Conservation (phyloP, 2,888 invertebrate species). For the Mycogona germanica region DNA sequence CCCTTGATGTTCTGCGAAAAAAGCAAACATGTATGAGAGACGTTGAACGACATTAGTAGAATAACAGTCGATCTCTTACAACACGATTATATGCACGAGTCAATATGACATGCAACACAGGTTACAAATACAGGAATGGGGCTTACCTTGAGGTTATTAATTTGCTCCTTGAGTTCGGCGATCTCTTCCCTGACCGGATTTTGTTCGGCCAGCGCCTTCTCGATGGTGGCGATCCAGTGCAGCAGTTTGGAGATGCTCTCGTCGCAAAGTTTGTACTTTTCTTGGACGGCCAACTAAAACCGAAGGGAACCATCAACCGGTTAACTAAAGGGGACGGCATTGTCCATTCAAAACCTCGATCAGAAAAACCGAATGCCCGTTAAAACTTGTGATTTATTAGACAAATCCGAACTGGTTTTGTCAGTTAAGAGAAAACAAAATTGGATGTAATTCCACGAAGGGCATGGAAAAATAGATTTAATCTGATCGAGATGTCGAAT, state of each 20-base stretch:
- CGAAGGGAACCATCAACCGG: too few relatives aligned
- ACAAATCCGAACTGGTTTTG: too few relatives aligned
- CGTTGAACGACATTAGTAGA: slow-evolving; percentile 10
- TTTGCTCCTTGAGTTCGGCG: slow-evolving; percentile 76
- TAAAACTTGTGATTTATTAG: too few relatives aligned
- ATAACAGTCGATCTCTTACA: neutral
- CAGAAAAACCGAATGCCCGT: too few relatives aligned
- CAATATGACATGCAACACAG: neutral
- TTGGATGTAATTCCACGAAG: too few relatives aligned
- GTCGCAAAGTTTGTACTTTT: slow-evolving; percentile 83
- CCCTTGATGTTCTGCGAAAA: slow-evolving; percentile 64
- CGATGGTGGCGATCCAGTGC: slow-evolving; percentile 75
- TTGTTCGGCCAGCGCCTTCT: slow-evolving; percentile 69
- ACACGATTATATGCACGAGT: too few relatives aligned
- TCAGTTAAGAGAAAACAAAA: too few relatives aligned
- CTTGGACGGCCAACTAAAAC: slow-evolving; percentile 80
- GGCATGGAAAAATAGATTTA: too few relatives aligned
- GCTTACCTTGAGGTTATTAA: slow-evolving; percentile 67
- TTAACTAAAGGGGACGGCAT: too few relatives aligned
- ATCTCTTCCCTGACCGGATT: slow-evolving; percentile 75
- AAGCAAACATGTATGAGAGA: neutral
- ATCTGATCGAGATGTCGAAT: too few relatives aligned
- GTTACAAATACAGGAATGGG: neutral
- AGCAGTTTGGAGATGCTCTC: slow-evolving; percentile 70
- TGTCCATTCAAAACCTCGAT: too few relatives aligned